Conservation (phyloP, 1,140 invertebrate genomes). For the Bombyx mandarina region DNA sequence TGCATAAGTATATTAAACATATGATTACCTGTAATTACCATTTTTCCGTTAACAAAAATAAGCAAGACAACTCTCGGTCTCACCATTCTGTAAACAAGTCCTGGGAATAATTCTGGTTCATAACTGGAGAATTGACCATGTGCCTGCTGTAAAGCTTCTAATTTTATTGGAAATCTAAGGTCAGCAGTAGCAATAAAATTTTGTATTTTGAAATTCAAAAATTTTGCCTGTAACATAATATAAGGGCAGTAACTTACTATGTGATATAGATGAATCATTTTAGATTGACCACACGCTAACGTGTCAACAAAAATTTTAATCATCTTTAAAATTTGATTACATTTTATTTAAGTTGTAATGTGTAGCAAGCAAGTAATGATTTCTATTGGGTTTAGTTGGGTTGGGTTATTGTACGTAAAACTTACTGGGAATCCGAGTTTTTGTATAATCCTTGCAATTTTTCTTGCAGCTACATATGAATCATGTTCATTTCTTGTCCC, state of each 20-base stretch:
- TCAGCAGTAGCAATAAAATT: conserved; percentile 99
- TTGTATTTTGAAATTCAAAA: conserved; percentile 97
- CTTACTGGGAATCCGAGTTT: conserved; percentile 96
- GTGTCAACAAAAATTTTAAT: not conserved
- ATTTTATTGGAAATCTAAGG: conserved; percentile 95
- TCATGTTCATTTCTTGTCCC: conserved; percentile 97
- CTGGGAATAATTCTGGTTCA: conserved; percentile 95
- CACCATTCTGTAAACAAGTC: conserved; percentile 97
- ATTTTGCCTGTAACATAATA: conserved; percentile 82
- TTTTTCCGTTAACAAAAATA: conserved; percentile 98
- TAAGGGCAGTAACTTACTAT: not conserved
- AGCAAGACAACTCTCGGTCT: conserved; percentile 95
- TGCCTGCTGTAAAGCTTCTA: conserved; percentile 94
- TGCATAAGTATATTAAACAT: not conserved
- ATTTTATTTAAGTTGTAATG: not conserved
- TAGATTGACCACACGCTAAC: not conserved
- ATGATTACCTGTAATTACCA: conserved; percentile 89
- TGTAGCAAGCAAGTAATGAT: not conserved
- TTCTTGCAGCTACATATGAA: conserved; percentile 93
- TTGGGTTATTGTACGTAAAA: conserved; percentile 4
- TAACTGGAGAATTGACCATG: conserved; percentile 97
- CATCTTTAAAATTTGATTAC: not conserved
- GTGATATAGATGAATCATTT: conserved; percentile 3
- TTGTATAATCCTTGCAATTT: conserved; percentile 98
- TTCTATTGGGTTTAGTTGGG: not conserved